Conservation (phyloP, 2,888 invertebrate species). For the Campoplex capitator region DNA sequence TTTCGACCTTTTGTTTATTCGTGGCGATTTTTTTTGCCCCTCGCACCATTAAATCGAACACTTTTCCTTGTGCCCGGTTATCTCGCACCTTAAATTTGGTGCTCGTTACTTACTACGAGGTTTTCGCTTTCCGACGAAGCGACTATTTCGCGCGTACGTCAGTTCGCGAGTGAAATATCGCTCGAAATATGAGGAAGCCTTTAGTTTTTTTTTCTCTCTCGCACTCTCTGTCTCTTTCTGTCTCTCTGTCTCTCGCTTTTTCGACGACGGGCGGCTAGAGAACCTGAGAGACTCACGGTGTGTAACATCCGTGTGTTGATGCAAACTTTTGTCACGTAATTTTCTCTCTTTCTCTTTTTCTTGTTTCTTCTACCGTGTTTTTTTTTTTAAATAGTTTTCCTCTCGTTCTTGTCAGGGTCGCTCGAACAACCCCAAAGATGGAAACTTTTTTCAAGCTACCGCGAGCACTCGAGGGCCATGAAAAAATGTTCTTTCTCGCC, state of each 20-base stretch:
- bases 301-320: conserved; percentile 78
- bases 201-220: conserved; percentile 62
- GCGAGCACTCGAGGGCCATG: conserved; percentile 41
- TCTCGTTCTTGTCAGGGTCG: conserved; percentile 75
- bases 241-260: conserved; percentile 25
- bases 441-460: conserved; percentile 19
- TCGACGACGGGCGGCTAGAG: conserved; percentile 56
- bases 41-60: conserved; percentile 66
- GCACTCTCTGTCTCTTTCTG: conserved; percentile 15
- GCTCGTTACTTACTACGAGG: conserved; percentile 72
- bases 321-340: conserved; percentile 83
- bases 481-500: conserved; percentile 44
- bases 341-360: conserved; percentile 80
- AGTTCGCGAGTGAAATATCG: conserved; percentile 74
- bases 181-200: conserved; percentile 78
- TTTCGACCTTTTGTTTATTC: conserved; percentile 83
- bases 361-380: neutral
- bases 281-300: conserved; percentile 74
- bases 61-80: conserved; percentile 72
- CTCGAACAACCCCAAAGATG: conserved; percentile 77
- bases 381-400: neutral
- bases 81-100: conserved; percentile 71
- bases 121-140: conserved; percentile 62
- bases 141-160: conserved; percentile 70
- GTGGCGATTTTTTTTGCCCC: conserved; percentile 78